A percentile compares a stretch with the other conserved stretches of the same genome.
Evolutionary conservation across 1,140 invertebrate genomes (phyloP).

Genomic region (Penaeus indicus): DNA sequence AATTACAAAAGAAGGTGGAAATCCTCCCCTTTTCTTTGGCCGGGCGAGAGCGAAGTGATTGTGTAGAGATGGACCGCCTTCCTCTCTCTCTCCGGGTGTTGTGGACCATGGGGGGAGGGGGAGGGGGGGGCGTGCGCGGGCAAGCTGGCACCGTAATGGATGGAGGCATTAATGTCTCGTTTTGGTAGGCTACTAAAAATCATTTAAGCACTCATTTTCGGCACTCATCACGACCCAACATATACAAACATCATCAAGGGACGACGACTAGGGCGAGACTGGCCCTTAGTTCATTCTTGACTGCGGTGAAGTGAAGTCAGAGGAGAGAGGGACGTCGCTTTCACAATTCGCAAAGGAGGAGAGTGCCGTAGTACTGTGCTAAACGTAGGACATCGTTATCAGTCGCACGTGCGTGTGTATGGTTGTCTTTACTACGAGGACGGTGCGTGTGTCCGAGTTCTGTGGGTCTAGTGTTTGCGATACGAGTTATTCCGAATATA

Average conservation of each 20-base stretch:
- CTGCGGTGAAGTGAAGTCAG: constrained; percentile 19
- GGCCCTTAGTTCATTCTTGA: constrained; percentile 33
- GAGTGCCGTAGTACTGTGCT: too few species aligned
- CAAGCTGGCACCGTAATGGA: constrained; percentile 38
- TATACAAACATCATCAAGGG: constrained; percentile 42
- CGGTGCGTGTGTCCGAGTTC: too few species aligned
- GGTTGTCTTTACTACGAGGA: too few species aligned
- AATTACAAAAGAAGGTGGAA: too few species aligned
- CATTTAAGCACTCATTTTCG: constrained; percentile 61
- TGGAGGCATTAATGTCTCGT: constrained; percentile 55
- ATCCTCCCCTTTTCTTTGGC: too few species aligned
- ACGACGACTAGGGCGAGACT: background rate
- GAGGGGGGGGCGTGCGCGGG: background rate
- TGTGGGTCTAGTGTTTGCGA: too few species aligned
- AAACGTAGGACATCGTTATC: too few species aligned
- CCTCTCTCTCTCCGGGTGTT: too few species aligned
- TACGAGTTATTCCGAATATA: too few species aligned
- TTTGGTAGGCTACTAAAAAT: constrained; percentile 60
- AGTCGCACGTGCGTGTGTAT: too few species aligned
- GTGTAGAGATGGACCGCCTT: too few species aligned
- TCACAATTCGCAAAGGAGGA: background rate
- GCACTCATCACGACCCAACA: constrained; percentile 33
- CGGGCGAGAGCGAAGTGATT: too few species aligned
- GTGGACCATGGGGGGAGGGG: background rate
- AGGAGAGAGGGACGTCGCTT: background rate